Percentiles rank a stretch among this genome's conserved stretches.
phyloP scores from a whole-genome alignment of 2,113 vertebrate species.

The Saimiri boliviensis region DNA sequence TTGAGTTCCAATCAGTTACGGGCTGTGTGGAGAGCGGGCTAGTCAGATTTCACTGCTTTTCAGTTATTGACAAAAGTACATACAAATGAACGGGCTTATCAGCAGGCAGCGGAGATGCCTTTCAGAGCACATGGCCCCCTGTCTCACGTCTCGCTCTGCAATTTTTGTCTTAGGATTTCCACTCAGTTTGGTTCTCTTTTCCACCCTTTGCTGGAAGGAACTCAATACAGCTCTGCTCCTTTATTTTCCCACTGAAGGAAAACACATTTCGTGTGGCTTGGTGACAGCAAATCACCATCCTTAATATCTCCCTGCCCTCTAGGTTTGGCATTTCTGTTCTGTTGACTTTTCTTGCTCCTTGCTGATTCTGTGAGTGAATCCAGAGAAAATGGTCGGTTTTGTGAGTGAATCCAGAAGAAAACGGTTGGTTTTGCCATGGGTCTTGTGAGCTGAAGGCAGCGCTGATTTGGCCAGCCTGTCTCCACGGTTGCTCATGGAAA shows the following conservation, averaged over 20 bases:
- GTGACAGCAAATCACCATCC: not conserved
- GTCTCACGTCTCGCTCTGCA: not conserved
- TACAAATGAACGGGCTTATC: slow-evolving; percentile 55
- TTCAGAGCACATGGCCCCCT: not conserved
- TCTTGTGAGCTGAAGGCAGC: not conserved
- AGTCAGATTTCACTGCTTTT: slow-evolving; percentile 59
- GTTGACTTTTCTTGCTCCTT: not conserved
- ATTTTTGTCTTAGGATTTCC: slow-evolving; percentile 25
- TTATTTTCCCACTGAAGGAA: not conserved
- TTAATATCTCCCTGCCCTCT: not conserved
- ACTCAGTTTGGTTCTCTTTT: not conserved
- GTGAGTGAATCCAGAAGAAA: not conserved
- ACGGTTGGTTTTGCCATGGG: not conserved
- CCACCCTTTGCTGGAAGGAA: slow-evolving; percentile 45
- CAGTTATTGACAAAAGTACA: slow-evolving; percentile 54
- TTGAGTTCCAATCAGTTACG: not conserved
- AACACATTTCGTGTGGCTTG: not conserved
- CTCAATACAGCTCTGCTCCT: not conserved
- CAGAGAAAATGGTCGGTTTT: not conserved
- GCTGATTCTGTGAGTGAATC: not conserved
- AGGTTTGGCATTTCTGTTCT: not conserved
- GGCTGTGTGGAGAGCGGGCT: not conserved
- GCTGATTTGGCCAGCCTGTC: not conserved
- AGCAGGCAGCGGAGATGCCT: not conserved
- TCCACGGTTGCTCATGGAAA: not conserved